Base-by-base conservation (phyloP, 2,888 invertebrate genomes). In the Erynnis tages region DNA sequence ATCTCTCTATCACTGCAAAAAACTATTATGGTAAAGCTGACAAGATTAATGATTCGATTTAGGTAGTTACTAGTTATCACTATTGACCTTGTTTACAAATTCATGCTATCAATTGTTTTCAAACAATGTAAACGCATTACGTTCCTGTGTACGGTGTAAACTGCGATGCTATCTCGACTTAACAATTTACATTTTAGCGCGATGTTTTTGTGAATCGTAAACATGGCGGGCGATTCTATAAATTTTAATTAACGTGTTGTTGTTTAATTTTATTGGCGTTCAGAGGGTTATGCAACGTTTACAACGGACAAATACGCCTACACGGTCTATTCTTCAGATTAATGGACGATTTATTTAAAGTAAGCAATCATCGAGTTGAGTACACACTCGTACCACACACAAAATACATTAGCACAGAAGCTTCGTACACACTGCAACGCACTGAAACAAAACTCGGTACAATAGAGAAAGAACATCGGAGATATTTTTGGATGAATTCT, bases 21-120 rank as follows among this genome's bases (percentile, higher is more conserved):
- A 16, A 52, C 32, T 46, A 49, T 47, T 53, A 57, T 47, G 58
- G 11, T 50, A 58, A 58, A 59, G 40, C 55, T 56, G 66, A 66
- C 62, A 60, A 59, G 61, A 65, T 63, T 61, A 62, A 67, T 65
- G 17, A 57, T 52, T 56, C 45, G 50, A 34, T 46, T 48, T 53
- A 46, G 59, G 46, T n/a, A n/a, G n/a, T n/a, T n/a, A n/a, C n/a
- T n/a, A n/a, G n/a, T n/a, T 59, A 57, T 58, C 55, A 52, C 44
- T 43, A 56, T 62, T 64, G 68, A 60, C 71, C 71, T 71, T 69
- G 71, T 55, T 55, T 55, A 63, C 54, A 54, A 63, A 65, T 61
- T 65, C 54, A 68, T 69, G 70, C 67, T 61, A 69, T 71, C 74
- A 71, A 79, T 79, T 73, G 73, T 79, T 76, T 65, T 60, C 55